These are phyloP conservation scores for Xiphophorus hellerii DNA, from an alignment of 2,113 vertebrate genomes.

Conservation along the genomic window DNA sequence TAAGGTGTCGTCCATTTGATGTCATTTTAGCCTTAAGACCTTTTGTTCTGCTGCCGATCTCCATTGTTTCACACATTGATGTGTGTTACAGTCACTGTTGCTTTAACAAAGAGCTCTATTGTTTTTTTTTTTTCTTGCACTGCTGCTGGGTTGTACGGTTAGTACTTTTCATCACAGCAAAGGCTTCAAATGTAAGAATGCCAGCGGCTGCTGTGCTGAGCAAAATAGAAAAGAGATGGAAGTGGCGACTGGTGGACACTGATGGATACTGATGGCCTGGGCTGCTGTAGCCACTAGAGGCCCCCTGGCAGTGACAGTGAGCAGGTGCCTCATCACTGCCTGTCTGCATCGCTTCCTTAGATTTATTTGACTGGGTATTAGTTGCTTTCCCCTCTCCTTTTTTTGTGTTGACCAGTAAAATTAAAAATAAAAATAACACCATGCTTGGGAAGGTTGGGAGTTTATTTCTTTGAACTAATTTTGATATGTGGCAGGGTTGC, in stretches of 20 bases:
- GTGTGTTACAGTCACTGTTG: background rate
- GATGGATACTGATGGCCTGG: conserved; percentile 42
- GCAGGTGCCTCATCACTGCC: conserved; percentile 53
- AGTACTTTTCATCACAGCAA: conserved; percentile 14
- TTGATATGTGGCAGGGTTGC: background rate
- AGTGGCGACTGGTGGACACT: conserved; percentile 13
- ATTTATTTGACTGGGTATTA: conserved; percentile 29
- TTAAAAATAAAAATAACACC: background rate
- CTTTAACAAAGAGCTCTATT: background rate
- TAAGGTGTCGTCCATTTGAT: conserved; percentile 8
- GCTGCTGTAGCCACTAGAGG: conserved; percentile 20
- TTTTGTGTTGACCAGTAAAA: conserved; percentile 17
- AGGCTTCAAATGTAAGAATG: background rate
- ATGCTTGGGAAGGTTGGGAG: background rate
- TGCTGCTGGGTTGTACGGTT: conserved; percentile 2
- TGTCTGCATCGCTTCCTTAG: conserved; percentile 38
- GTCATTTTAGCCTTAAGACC: background rate
- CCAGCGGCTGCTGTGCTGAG: background rate
- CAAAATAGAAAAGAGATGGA: conserved; percentile 22
- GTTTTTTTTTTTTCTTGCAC: background rate
- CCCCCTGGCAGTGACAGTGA: conserved; percentile 36
- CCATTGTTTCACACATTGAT: background rate
- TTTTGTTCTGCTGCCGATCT: conserved; percentile 10
- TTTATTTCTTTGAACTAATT: background rate
- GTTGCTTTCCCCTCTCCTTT: background rate